Evolutionary conservation across 1,140 invertebrate species (phyloP).

Genomic region (Meloidogyne hapla): DNA sequence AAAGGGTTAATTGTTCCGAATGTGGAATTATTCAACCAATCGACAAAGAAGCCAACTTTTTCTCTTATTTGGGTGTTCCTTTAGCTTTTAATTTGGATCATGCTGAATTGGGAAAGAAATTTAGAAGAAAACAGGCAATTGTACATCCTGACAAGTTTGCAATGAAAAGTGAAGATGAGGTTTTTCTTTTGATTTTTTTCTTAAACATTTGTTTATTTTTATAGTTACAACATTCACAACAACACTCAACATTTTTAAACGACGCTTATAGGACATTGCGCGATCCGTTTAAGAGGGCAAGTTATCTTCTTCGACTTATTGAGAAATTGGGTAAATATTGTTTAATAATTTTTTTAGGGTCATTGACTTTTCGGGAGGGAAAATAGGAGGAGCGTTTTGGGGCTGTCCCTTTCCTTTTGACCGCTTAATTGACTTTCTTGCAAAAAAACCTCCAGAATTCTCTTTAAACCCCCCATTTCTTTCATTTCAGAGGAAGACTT

Average conservation of each 20-base stretch:
- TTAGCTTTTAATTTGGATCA: slow-evolving; percentile 15
- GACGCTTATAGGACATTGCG: slow-evolving; percentile 25
- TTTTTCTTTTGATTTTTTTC: background rate
- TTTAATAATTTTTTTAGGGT: too few relatives aligned
- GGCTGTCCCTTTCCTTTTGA: too few relatives aligned
- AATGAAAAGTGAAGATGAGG: slow-evolving; percentile 18
- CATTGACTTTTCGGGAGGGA: too few relatives aligned
- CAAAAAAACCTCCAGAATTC: too few relatives aligned
- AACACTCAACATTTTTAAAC: slow-evolving; percentile 32
- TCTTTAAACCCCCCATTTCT: too few relatives aligned
- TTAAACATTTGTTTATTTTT: background rate
- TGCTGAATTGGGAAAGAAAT: slow-evolving; percentile 17
- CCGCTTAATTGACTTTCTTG: too few relatives aligned
- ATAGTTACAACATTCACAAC: slow-evolving; percentile 20
- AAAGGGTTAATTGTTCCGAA: slow-evolving; percentile 18
- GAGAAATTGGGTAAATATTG: slow-evolving; percentile 5
- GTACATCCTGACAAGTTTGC: slow-evolving; percentile 34
- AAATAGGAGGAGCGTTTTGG: too few relatives aligned
- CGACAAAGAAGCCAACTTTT: slow-evolving; percentile 7
- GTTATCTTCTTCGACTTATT: slow-evolving; percentile 25
- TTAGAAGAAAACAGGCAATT: slow-evolving; percentile 25
- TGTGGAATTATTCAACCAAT: slow-evolving; percentile 28
- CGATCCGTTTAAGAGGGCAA: slow-evolving; percentile 27
- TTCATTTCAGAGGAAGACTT: slow-evolving; percentile 12
- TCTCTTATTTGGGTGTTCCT: slow-evolving; percentile 24